A percentile compares a stretch with the other conserved stretches of the same genome.
Conservation (phyloP, 2,888 invertebrate species). For the Mimachlamys varia region DNA sequence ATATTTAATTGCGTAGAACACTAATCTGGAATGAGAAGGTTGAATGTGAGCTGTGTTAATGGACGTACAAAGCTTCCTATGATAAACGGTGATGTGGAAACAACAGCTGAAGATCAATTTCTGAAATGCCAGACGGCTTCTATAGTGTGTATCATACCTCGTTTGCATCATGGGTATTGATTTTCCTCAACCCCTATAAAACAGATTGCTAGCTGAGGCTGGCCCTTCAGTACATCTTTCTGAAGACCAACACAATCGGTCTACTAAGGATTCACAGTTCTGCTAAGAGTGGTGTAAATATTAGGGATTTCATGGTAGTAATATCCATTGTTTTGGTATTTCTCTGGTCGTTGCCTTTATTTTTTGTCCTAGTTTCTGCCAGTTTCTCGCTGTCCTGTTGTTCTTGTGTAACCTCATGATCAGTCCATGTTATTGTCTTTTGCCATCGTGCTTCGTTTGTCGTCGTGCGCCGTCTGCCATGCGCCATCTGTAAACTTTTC, state of each 20-base stretch:
- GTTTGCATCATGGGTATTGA: not conserved
- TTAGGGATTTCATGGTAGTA: too few relatives aligned
- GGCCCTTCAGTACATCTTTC: not conserved
- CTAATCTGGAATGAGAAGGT: not conserved
- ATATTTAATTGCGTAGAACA: not conserved
- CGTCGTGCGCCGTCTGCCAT: too few relatives aligned
- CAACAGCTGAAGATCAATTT: constrained; percentile 1
- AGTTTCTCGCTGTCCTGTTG: too few relatives aligned
- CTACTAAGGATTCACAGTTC: not conserved
- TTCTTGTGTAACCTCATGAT: too few relatives aligned
- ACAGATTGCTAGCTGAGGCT: not conserved
- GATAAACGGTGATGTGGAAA: not conserved
- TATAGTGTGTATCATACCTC: not conserved
- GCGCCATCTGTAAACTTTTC: too few relatives aligned
- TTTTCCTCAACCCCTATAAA: not conserved
- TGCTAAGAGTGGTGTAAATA: too few relatives aligned
- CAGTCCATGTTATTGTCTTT: too few relatives aligned
- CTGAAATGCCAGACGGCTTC: not conserved
- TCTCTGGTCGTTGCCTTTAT: too few relatives aligned
- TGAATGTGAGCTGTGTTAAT: not conserved
- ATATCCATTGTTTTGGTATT: too few relatives aligned
- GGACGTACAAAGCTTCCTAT: not conserved
- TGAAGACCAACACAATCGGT: not conserved
- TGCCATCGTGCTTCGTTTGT: too few relatives aligned
- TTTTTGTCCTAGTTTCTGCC: too few relatives aligned